A percentile compares a stretch with the other conserved stretches of the same genome.
Evolutionary conservation across 2,797 vertebrate species (phyloP).

Genomic region (Diplodus sargus): DNA sequence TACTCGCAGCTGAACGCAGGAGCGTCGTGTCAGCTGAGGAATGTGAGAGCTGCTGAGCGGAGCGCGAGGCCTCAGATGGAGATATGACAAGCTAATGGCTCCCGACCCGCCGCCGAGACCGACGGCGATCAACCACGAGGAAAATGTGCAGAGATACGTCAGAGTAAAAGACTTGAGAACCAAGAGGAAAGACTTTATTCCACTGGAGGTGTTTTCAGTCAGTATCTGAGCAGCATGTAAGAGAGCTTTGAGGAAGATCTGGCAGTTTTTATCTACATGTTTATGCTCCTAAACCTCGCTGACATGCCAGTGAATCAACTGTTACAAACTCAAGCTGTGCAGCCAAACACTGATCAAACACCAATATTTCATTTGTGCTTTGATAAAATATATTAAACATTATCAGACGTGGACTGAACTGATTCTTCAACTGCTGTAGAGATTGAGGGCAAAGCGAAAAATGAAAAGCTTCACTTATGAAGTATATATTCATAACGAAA

Average conservation of each 20-base stretch:
- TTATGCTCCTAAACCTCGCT: neutral
- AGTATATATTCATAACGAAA: too few relatives aligned
- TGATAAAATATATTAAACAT: too few relatives aligned
- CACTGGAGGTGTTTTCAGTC: neutral
- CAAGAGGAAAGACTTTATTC: neutral
- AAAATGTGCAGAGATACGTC: slow-evolving; percentile 34
- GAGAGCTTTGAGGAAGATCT: neutral
- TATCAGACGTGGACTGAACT: too few relatives aligned
- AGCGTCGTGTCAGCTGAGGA: slow-evolving; percentile 58
- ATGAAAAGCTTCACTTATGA: too few relatives aligned
- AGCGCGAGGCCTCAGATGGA: slow-evolving; percentile 83
- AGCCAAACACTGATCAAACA: neutral
- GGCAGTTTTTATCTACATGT: neutral
- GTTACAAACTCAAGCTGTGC: neutral
- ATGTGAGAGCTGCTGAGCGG: slow-evolving; percentile 42
- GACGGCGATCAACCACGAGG: slow-evolving; percentile 39
- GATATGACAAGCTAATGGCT: slow-evolving; percentile 78
- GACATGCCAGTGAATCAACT: neutral
- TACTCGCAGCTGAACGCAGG: slow-evolving; percentile 33
- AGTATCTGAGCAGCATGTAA: neutral
- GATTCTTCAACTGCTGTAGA: too few relatives aligned
- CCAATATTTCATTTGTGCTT: too few relatives aligned
- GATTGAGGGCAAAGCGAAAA: too few relatives aligned
- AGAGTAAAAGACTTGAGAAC: slow-evolving; percentile 17
- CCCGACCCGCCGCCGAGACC: slow-evolving; percentile 39